Base-by-base conservation (phyloP, 2,797 vertebrate species). In the Sebastes vulpes region DNA sequence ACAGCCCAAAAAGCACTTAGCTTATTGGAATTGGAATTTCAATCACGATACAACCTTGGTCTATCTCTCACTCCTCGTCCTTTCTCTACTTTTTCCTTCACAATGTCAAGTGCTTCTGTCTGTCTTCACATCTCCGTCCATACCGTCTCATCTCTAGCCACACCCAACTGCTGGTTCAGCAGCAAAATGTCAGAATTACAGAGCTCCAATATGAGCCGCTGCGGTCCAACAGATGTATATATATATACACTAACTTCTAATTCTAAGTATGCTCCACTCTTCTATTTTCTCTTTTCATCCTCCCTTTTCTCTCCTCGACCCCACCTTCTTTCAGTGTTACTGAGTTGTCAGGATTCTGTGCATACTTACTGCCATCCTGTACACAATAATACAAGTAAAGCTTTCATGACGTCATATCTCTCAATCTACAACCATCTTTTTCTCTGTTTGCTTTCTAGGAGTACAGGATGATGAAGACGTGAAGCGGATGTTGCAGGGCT, bases 401-500 rank as follows among this genome's bases (percentile, higher is more conserved):
- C 58, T 65, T 53, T 53, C 8, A 75, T 25, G 2, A 38, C 35
- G 4, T 26, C 14, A 10, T 11, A 5, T 61, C 1, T 28, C 16
- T 56, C 28, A 31, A 7, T 81, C 53, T 54, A 53, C 4, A 56
- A 50, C 21, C 11, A 20, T 64, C 16, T 48, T 12, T 72, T 46
- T 66, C 18, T 73, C n/a, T 63, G 18, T 65, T 56, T 65, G 56
- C 31, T 65, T 46, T 76, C 1, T 86, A 99, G 98, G 97, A 6
- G 94, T 99, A 79, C 94, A 96, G 0, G 97, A 98, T 35, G 96
- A 99, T 10, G 97, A 97, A 52, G 96, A 99, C 14, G 92, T 99
- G 46, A 96, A 94, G 79, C 78, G 81, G 89, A 98, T 99, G 98
- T 82, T 98, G 60, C 93, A 88, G 56, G 98, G 98, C 21, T 97